These are phyloP conservation scores for Zapus hudsonius DNA, from an alignment of 2,113 vertebrate species.

Conservation along the genomic window DNA sequence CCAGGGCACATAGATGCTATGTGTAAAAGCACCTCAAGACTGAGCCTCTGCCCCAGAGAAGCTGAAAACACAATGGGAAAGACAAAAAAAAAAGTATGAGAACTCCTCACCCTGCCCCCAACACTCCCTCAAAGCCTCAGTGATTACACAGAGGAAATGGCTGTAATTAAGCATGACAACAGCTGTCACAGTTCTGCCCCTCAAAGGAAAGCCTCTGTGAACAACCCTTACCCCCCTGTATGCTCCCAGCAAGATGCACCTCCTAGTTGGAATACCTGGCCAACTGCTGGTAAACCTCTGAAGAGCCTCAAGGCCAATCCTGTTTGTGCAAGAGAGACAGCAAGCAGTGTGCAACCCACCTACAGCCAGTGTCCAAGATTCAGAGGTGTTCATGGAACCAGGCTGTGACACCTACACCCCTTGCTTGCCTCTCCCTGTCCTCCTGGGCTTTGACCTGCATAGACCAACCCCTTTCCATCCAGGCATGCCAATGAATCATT, in stretches of 20 bases:
- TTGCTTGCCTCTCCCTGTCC: not conserved
- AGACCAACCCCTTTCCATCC: not conserved
- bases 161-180: not conserved
- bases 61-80: not conserved
- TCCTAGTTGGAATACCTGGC: not conserved
- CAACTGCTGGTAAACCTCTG: not conserved
- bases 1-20: not conserved
- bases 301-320: not conserved
- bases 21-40: not conserved
- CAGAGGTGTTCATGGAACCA: not conserved
- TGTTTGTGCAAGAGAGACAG: not conserved
- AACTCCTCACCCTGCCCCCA: not conserved
- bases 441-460: not conserved
- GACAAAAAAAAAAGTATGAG: not conserved
- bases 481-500: constrained; percentile 59
- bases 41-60: not conserved
- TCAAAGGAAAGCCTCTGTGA: not conserved
- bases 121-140: not conserved
- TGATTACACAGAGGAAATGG: constrained; percentile 36
- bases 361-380: not conserved
- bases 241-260: not conserved
- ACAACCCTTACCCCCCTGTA: not conserved
- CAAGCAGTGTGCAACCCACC: not conserved
- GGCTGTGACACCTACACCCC: not conserved
- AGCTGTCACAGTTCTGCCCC: not conserved